These are phyloP conservation scores for Heliothis virescens DNA, from an alignment of 1,140 invertebrate species.

Conservation along the genomic window DNA sequence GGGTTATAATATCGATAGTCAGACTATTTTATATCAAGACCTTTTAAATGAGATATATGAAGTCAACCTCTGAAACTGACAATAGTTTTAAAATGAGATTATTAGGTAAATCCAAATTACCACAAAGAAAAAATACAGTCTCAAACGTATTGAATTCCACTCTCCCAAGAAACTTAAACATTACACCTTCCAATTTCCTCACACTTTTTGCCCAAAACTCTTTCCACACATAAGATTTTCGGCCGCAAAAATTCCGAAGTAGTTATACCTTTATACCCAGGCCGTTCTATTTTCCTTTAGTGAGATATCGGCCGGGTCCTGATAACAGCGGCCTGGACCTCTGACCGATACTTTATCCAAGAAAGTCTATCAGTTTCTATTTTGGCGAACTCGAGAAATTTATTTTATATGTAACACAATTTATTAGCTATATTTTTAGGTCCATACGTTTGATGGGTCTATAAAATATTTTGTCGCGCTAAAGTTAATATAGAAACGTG, in stretches of 20 bases:
- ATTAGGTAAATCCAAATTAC: too few species aligned
- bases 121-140: too few species aligned
- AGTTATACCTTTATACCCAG: constrained; percentile 14
- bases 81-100: too few species aligned
- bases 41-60: too few species aligned
- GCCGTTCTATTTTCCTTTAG: constrained; percentile 39
- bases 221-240: not conserved
- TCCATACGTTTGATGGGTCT: not conserved
- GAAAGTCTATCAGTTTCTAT: constrained; percentile 50
- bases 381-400: constrained; percentile 40
- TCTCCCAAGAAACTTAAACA: not conserved
- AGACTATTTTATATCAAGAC: too few species aligned
- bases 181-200: not conserved
- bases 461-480: not conserved
- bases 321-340: constrained; percentile 47
- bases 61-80: too few species aligned
- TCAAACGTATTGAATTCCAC: not conserved
- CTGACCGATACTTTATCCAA: constrained; percentile 54
- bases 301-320: constrained; percentile 46
- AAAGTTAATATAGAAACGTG: not conserved
- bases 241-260: constrained; percentile 9
- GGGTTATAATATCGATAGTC: not conserved
- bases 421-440: constrained; percentile 30
- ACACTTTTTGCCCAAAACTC: not conserved
- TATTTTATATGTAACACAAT: constrained; percentile 42